phyloP scores from a whole-genome alignment of 2,888 invertebrate genomes.

The Nemotelus pantherinus region DNA sequence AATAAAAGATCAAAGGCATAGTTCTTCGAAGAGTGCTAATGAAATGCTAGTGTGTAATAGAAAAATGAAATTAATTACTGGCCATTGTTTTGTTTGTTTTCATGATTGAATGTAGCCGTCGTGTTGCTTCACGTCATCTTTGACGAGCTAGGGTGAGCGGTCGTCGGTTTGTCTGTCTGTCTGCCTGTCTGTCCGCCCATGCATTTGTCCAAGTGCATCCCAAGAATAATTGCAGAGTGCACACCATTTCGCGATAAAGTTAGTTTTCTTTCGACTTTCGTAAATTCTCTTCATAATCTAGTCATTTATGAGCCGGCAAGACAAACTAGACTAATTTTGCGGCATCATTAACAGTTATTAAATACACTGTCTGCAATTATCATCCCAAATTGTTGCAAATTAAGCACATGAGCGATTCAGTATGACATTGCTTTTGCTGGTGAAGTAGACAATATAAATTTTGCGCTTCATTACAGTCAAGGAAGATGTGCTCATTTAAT shows the following conservation, averaged over 20 bases:
- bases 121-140: neutral
- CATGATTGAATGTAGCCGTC: conserved; percentile 30
- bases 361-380: conserved; percentile 5
- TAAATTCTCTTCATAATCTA: too few species aligned
- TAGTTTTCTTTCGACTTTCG: too few species aligned
- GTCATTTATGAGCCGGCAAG: neutral
- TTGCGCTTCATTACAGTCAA: neutral
- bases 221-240: too few species aligned
- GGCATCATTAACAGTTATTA: conserved; percentile 13
- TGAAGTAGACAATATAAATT: neutral
- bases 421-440: neutral
- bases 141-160: neutral
- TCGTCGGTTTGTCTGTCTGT: neutral
- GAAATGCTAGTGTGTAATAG: conserved; percentile 8
- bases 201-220: too few species aligned
- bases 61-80: conserved; percentile 33
- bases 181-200: neutral
- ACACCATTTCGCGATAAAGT: too few species aligned
- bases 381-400: neutral
- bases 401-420: neutral
- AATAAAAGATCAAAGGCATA: conserved; percentile 10
- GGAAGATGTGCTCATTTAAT: neutral
- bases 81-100: conserved; percentile 21
- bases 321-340: neutral
- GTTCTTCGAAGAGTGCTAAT: conserved; percentile 13